Percentiles rank a stretch among this genome's conserved stretches.
These are phyloP conservation scores for Hiodon alosoides DNA, from an alignment of 2,113 vertebrate genomes.

Conservation along the genomic window DNA sequence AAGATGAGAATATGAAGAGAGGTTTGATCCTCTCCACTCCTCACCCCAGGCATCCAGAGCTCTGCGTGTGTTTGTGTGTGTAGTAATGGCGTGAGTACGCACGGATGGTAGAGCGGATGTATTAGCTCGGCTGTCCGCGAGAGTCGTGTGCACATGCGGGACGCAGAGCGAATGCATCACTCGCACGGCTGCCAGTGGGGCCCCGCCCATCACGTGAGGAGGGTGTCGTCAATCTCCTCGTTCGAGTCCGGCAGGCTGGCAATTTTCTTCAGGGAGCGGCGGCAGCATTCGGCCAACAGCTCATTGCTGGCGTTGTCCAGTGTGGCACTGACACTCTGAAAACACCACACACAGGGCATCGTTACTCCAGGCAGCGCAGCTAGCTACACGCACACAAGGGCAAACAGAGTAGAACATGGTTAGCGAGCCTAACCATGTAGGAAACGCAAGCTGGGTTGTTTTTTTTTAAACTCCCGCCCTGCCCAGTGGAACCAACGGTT, in stretches of 20 bases:
- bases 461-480: neutral
- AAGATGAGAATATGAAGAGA: neutral
- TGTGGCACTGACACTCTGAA: constrained; percentile 78
- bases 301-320: constrained; percentile 89
- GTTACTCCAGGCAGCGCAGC: neutral
- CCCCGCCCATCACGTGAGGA: constrained; percentile 80
- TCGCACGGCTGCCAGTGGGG: neutral
- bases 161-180: constrained; percentile 8
- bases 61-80: neutral
- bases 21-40: neutral
- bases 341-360: neutral
- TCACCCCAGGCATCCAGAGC: neutral
- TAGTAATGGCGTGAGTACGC: neutral
- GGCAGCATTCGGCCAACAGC: constrained; percentile 79
- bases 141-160: constrained; percentile 19
- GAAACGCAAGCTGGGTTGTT: too few species aligned
- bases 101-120: neutral
- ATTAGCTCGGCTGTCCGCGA: constrained; percentile 11
- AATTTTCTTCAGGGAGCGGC: constrained; percentile 90
- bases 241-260: constrained; percentile 76
- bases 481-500: too few species aligned
- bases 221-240: constrained; percentile 94
- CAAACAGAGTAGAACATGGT: neutral
- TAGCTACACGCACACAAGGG: neutral
- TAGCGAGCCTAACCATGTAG: too few species aligned